phyloP scores from a whole-genome alignment of 2,888 invertebrate genomes.

The Nudaria mundana region DNA sequence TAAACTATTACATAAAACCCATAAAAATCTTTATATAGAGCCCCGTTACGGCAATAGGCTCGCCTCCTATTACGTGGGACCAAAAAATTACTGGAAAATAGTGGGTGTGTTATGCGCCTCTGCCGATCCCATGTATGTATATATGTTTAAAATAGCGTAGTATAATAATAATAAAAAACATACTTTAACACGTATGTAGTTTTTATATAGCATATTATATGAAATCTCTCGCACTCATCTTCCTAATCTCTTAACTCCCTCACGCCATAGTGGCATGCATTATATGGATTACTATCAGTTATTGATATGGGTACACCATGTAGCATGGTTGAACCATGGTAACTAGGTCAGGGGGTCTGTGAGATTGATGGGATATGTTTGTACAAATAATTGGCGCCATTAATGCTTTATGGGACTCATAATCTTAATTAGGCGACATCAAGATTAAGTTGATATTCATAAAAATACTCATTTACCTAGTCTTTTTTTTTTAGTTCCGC shows the following conservation, averaged over 20 bases:
- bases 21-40: too few relatives aligned
- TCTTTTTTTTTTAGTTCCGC: too few relatives aligned
- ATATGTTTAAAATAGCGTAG: too few relatives aligned
- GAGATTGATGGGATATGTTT: conserved; percentile 7
- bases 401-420: background rate
- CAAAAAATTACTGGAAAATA: too few relatives aligned
- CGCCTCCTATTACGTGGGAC: too few relatives aligned
- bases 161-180: too few relatives aligned
- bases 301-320: conserved; percentile 4
- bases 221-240: conserved; percentile 1
- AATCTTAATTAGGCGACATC: background rate
- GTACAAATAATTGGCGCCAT: conserved; percentile 1
- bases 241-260: conserved; percentile 1
- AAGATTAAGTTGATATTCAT: background rate
- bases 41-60: too few relatives aligned
- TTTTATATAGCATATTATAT: background rate
- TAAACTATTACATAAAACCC: too few relatives aligned
- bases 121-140: too few relatives aligned
- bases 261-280: background rate
- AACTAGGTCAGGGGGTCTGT: conserved; percentile 16
- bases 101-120: too few relatives aligned
- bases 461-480: too few relatives aligned
- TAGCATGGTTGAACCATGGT: conserved; percentile 15
- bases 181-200: too few relatives aligned
- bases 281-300: background rate